phyloP scores from a whole-genome alignment of 2,797 vertebrate genomes.

The Australoheros facetus region DNA sequence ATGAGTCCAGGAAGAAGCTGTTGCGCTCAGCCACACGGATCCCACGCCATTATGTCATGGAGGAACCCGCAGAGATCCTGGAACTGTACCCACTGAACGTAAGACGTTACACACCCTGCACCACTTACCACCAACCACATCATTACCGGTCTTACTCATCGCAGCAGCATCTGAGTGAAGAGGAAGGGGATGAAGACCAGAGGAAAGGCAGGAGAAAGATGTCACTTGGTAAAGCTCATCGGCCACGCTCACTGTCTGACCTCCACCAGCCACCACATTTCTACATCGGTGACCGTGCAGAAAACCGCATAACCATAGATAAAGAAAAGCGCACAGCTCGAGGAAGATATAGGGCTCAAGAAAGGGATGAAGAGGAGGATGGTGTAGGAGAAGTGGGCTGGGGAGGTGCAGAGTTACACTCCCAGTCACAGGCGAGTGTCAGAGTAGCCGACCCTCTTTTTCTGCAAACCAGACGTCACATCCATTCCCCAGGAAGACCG shows the following conservation, averaged over 20 bases:
- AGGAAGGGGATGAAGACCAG: slow-evolving; percentile 84
- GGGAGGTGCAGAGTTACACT: slow-evolving; percentile 59
- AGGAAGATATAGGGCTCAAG: slow-evolving; percentile 51
- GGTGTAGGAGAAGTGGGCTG: slow-evolving; percentile 69
- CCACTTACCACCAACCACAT: slow-evolving; percentile 58
- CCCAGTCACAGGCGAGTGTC: slow-evolving; percentile 70
- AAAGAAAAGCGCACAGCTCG: slow-evolving; percentile 60
- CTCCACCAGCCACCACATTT: slow-evolving; percentile 82
- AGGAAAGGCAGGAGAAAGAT: slow-evolving; percentile 62
- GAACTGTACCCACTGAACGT: slow-evolving; percentile 83
- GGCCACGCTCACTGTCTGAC: slow-evolving; percentile 83
- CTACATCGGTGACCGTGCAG: slow-evolving; percentile 80
- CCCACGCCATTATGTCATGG: slow-evolving; percentile 83
- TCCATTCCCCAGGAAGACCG: slow-evolving; percentile 54
- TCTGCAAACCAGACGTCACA: slow-evolving; percentile 39
- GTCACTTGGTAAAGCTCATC: slow-evolving; percentile 62
- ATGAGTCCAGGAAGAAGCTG: slow-evolving; percentile 80
- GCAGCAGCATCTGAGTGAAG: slow-evolving; percentile 84
- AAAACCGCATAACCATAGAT: slow-evolving; percentile 65
- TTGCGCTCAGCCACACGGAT: slow-evolving; percentile 79
- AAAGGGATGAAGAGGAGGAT: slow-evolving; percentile 70
- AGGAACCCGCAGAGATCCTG: slow-evolving; percentile 79
- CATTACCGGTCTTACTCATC: slow-evolving; percentile 59
- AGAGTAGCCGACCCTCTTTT: slow-evolving; percentile 66
- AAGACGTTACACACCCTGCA: slow-evolving; percentile 74